A percentile compares a stretch with the other conserved stretches of the same genome.
These are phyloP conservation scores for Phalera bucephala DNA, from an alignment of 2,888 invertebrate species.

Conservation along the genomic window DNA sequence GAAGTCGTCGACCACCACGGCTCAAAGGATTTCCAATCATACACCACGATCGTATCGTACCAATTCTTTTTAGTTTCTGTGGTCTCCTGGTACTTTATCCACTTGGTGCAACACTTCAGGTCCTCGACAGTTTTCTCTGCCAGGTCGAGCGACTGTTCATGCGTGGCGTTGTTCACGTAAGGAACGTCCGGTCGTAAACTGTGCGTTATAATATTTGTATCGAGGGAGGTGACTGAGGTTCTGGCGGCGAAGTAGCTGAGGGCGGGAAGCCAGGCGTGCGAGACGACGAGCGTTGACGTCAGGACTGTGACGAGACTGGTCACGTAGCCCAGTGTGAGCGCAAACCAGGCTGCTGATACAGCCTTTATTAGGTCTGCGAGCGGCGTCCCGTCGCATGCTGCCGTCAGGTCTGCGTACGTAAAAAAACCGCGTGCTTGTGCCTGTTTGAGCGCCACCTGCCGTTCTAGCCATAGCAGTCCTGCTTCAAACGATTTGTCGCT, in stretches of 20 bases:
- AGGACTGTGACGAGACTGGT: constrained; percentile 38
- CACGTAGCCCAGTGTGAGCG: constrained; percentile 35
- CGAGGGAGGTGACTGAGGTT: constrained; percentile 11
- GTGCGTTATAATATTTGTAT: constrained; percentile 29
- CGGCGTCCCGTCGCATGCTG: constrained; percentile 74
- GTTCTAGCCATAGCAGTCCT: constrained; percentile 87
- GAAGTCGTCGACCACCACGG: constrained; percentile 58
- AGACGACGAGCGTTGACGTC: constrained; percentile 42
- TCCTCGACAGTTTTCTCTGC: constrained; percentile 21
- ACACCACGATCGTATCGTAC: constrained; percentile 36
- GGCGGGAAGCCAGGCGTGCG: constrained; percentile 31
- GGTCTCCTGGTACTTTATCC: constrained; percentile 45
- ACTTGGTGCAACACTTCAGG: constrained; percentile 55
- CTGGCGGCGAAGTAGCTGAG: constrained; percentile 25
- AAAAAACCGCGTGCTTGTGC: constrained; percentile 90
- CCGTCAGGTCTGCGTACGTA: constrained; percentile 90
- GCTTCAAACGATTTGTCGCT: constrained; percentile 89
- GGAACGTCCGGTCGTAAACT: constrained; percentile 20
- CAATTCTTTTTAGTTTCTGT: constrained; percentile 31
- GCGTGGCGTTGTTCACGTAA: constrained; percentile 32
- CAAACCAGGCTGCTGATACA: constrained; percentile 27
- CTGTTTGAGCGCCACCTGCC: constrained; percentile 88
- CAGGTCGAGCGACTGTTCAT: constrained; percentile 18
- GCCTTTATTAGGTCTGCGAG: constrained; percentile 39
- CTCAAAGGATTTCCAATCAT: constrained; percentile 49